Conservation (phyloP, 1,140 invertebrate genomes). For the Listronotus bonariensis region DNA sequence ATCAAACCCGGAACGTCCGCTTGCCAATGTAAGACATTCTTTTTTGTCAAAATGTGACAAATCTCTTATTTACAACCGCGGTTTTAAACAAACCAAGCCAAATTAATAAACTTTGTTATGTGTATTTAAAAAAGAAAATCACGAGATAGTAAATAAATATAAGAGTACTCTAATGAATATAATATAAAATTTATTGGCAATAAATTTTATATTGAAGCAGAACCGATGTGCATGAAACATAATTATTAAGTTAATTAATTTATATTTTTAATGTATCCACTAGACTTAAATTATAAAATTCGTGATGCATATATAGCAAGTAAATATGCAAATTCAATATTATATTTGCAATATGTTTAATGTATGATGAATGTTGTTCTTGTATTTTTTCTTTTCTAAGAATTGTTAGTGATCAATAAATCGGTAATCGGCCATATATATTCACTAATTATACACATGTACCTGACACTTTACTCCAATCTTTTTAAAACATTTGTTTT, state of each 20-base stretch:
- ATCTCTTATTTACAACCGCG: no score
- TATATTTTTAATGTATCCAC: slow-evolving; percentile 5
- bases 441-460: slow-evolving; percentile 10
- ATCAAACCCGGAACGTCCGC: no score
- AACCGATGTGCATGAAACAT: slow-evolving; percentile 13
- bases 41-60: no score
- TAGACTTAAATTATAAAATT: slow-evolving; percentile 8
- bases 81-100: no score
- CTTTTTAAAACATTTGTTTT: slow-evolving; percentile 1
- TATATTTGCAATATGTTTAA: slow-evolving; percentile 6
- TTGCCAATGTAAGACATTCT: no score
- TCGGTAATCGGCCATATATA: slow-evolving; percentile 2
- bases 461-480: background rate
- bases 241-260: slow-evolving; percentile 15
- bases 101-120: no score
- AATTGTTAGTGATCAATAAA: slow-evolving; percentile 7
- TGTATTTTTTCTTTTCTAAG: slow-evolving; percentile 1
- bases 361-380: slow-evolving; percentile 2
- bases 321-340: slow-evolving; percentile 12
- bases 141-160: no score
- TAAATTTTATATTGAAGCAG: slow-evolving; percentile 17
- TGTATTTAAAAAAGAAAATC: no score
- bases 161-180: background rate
- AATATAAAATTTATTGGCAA: slow-evolving; percentile 13
- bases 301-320: slow-evolving; percentile 17